These are phyloP conservation scores for Anseranas semipalmata DNA, from an alignment of 2,113 vertebrate species.

Conservation along the genomic window DNA sequence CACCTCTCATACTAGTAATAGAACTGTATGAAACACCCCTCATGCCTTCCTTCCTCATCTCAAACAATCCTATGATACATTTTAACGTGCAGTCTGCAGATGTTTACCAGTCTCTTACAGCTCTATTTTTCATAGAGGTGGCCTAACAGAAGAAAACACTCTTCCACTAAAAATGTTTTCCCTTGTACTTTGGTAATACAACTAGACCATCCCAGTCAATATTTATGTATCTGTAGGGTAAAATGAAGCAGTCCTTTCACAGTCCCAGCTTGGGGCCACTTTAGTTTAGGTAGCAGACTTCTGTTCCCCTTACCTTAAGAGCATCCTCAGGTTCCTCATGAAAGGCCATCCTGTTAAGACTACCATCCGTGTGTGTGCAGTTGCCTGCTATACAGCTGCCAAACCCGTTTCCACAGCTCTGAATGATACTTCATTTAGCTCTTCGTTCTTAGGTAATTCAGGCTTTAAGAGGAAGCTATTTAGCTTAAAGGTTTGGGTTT, in stretches of 20 bases:
- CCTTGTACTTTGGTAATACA: neutral
- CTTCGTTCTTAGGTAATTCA: neutral
- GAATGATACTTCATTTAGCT: neutral
- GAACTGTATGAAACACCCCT: neutral
- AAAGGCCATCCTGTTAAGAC: neutral
- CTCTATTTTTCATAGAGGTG: neutral
- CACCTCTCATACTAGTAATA: neutral
- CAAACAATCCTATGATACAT: neutral
- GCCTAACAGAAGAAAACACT: neutral
- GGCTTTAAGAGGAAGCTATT: neutral
- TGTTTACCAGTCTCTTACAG: neutral
- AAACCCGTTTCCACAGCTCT: neutral
- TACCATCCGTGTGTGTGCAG: rapidly evolving
- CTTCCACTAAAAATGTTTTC: neutral
- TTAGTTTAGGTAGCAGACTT: neutral
- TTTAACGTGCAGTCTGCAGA: neutral
- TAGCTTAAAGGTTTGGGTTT: neutral
- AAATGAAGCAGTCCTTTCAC: neutral
- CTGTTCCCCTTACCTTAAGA: neutral
- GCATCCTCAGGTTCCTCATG: neutral
- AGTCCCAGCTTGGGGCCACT: neutral
- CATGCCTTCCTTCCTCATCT: neutral
- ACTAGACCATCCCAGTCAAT: neutral
- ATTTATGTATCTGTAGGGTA: neutral
- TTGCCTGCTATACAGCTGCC: neutral